phyloP scores from a whole-genome alignment of 2,797 vertebrate genomes.

The Pelobates cultripes region DNA sequence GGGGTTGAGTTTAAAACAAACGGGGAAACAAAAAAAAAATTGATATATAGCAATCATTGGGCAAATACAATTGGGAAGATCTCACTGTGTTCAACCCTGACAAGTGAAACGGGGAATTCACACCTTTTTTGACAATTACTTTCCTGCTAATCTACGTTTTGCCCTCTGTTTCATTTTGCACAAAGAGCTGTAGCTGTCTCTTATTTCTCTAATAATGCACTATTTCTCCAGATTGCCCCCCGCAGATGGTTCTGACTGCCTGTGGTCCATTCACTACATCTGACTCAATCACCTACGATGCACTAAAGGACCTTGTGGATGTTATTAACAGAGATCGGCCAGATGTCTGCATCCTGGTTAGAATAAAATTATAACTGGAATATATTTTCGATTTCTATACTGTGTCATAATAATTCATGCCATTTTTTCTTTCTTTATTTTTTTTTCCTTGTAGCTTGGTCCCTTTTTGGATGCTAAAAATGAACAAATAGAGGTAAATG shows the following conservation, averaged over 20 bases:
- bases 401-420: not conserved
- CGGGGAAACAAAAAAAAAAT: too few relatives aligned
- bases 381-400: not conserved
- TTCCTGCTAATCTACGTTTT: too few relatives aligned
- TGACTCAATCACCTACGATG: constrained; percentile 86
- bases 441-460: constrained; percentile 76
- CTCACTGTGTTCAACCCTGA: too few relatives aligned
- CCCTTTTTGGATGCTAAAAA: constrained; percentile 94
- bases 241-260: constrained; percentile 79
- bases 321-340: constrained; percentile 82
- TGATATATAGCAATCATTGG: too few relatives aligned
- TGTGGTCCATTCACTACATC: constrained; percentile 91
- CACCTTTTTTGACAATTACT: too few relatives aligned
- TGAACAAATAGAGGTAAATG: constrained; percentile 87
- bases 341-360: constrained; percentile 88
- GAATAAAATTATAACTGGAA: constrained; percentile 4
- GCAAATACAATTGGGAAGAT: too few relatives aligned
- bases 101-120: too few relatives aligned
- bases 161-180: too few relatives aligned
- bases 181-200: too few relatives aligned
- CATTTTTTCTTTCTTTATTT: constrained; percentile 32
- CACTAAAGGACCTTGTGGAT: constrained; percentile 83
- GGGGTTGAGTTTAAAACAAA: too few relatives aligned
- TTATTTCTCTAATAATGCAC: not conserved
- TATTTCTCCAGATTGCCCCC: constrained; percentile 62